Conservation (phyloP, 2,113 vertebrate species). For the Apteryx owenii region DNA sequence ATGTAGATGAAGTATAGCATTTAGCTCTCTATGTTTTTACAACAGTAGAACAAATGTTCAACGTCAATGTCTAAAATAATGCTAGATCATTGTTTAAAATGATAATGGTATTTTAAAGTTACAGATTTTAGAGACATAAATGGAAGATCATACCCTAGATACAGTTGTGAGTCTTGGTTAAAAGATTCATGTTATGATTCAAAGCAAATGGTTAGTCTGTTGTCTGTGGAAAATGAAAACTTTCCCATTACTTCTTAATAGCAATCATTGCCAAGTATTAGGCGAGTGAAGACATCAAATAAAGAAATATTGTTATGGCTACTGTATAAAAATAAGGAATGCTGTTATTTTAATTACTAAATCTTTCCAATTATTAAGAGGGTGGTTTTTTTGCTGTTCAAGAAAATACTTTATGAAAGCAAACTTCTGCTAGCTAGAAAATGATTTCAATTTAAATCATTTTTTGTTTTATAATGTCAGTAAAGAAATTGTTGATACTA, state of each 20-base stretch:
- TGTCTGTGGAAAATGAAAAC: background rate
- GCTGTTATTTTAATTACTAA: background rate
- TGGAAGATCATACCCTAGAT: background rate
- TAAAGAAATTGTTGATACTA: background rate
- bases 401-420: background rate
- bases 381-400: background rate
- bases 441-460: background rate
- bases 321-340: background rate
- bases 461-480: background rate
- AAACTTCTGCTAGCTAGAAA: background rate
- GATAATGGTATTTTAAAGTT: background rate
- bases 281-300: background rate
- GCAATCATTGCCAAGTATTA: background rate
- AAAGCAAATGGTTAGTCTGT: background rate
- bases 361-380: background rate
- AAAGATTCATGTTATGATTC: background rate
- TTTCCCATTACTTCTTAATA: background rate
- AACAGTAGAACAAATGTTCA: background rate
- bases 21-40: background rate
- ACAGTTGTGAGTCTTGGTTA: background rate
- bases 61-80: background rate
- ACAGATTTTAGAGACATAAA: background rate
- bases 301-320: background rate
- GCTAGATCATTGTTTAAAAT: background rate
- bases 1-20: background rate